These are phyloP conservation scores for Scrobipalpa atriplicella DNA, from an alignment of 2,888 invertebrate genomes.

Conservation along the genomic window DNA sequence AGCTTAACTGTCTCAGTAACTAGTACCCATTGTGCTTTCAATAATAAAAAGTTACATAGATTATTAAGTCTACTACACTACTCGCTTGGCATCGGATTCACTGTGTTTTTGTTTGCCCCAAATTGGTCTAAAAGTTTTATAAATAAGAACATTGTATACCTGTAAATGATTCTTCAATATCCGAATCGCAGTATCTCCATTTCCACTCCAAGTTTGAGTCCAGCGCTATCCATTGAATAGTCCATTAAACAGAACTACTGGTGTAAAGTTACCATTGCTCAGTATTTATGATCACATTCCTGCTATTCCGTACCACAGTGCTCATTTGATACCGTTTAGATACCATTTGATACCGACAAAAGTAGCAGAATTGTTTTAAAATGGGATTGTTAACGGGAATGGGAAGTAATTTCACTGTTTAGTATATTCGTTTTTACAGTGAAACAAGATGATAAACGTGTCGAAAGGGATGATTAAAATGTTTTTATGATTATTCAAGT, in stretches of 20 bases:
- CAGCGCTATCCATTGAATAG: constrained; percentile 63
- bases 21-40: too few species aligned
- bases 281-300: constrained; percentile 45
- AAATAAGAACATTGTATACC: too few species aligned
- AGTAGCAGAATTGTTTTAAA: constrained; percentile 22
- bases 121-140: too few species aligned
- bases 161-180: not conserved
- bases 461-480: not conserved
- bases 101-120: too few species aligned
- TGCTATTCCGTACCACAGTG: constrained; percentile 39
- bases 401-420: not conserved
- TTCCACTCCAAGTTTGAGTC: constrained; percentile 43
- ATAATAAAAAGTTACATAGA: too few species aligned
- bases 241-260: constrained; percentile 63
- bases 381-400: constrained; percentile 6
- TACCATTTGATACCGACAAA: constrained; percentile 20
- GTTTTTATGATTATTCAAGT: not conserved
- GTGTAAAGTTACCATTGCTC: constrained; percentile 50
- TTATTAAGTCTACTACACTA: too few species aligned
- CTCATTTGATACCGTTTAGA: constrained; percentile 25
- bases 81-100: too few species aligned
- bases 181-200: not conserved
- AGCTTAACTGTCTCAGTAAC: too few species aligned
- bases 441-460: not conserved
- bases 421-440: not conserved